Percentiles rank a stretch among this genome's conserved stretches.
Conservation (phyloP, 1,140 invertebrate species). For the Drosophila sturtevanti region DNA sequence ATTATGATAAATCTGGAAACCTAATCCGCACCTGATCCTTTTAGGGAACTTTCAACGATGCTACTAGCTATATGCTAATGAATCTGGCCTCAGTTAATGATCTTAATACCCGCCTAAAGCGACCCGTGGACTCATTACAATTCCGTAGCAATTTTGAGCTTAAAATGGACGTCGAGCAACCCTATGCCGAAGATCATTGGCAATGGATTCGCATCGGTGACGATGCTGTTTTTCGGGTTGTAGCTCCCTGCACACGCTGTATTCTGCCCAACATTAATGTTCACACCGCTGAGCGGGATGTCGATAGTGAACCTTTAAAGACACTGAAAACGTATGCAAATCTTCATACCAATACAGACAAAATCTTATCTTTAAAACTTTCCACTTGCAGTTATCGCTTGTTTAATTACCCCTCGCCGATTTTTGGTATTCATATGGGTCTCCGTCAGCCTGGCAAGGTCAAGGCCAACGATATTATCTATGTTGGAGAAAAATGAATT, state of each 20-base stretch:
- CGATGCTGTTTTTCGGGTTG: constrained; percentile 74
- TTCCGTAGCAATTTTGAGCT: constrained; percentile 84
- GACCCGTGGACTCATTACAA: constrained; percentile 83
- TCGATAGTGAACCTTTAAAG: constrained; percentile 84
- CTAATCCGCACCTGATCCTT: not conserved
- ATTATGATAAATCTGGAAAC: too few relatives aligned
- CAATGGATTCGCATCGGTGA: constrained; percentile 83
- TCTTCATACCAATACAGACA: not conserved
- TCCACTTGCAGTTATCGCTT: constrained; percentile 62
- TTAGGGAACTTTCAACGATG: constrained; percentile 83
- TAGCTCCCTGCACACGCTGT: constrained; percentile 83
- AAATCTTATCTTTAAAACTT: not conserved
- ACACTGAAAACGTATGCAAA: constrained; percentile 80
- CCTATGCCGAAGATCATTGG: constrained; percentile 84
- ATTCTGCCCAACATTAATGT: constrained; percentile 85
- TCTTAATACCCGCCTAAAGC: constrained; percentile 80
- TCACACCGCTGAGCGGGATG: constrained; percentile 83
- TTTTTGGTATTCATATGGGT: constrained; percentile 76
- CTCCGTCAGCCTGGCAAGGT: constrained; percentile 59
- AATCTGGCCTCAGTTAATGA: constrained; percentile 83
- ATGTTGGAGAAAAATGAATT: constrained; percentile 59
- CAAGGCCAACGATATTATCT: constrained; percentile 70
- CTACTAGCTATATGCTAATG: constrained; percentile 83
- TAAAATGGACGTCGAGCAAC: constrained; percentile 79
- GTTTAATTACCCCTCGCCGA: constrained; percentile 62